Base-by-base conservation (phyloP, 2,113 vertebrate genomes). In the Elachura formosa region DNA sequence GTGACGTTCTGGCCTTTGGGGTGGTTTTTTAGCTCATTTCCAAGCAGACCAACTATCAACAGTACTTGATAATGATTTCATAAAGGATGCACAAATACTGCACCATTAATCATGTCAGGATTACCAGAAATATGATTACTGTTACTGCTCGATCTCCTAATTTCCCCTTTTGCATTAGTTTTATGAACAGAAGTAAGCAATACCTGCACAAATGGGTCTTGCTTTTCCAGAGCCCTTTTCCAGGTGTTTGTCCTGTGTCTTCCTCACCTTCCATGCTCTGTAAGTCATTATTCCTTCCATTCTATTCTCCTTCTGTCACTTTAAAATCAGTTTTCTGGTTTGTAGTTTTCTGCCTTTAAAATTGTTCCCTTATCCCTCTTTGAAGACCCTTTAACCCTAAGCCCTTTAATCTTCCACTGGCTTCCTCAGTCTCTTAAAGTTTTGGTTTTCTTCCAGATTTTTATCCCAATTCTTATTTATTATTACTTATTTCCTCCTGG, bases 231-330 rank as follows among this genome's bases (percentile, higher is more conserved):
- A 24, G 28, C 36, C 11, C 29, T 5, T 12, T 43, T 54, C 33
- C 48, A 2, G 7, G 36, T 38, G 34, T 45, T 54, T 40, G 10
- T 41, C 54, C 20, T 49, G 17, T 7, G 1, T 15, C 12, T 46
- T 41, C 12, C 11, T 38, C 26, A 5, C 4, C 8, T 56, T 5
- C 6, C 5, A 1, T 9, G 26, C 54, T 36, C 66, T 52, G 1
- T 5, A 63, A 41, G 48, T 58, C n/a, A 24, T 2, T 1, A 26
- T 41, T 63, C 48, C 33, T 58, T 45, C 28, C 29, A 2, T 1
- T 26, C 28, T 10, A 1, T 41, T 75, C n/a, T 24, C 18, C 20
- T 20, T 12, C 40, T 45, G 34, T 40, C 36, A 34, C 7, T 58
- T 48, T 4, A 11, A 20, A 20, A 19, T 36, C 23, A 9, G 0